Conservation (phyloP, 2,888 invertebrate genomes). For the Brachyptera risi region DNA sequence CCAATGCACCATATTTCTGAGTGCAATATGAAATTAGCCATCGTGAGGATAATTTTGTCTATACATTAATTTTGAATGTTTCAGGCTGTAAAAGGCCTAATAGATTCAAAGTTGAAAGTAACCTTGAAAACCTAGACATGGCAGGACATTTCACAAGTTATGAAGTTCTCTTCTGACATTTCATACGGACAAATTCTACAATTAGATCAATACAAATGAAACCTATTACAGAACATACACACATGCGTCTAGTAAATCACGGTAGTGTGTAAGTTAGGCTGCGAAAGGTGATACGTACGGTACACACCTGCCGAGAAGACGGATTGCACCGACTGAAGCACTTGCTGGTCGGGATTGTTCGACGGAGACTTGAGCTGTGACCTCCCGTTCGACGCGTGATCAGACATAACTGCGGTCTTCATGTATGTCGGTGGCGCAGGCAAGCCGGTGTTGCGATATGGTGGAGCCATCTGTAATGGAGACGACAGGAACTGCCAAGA, state of each 20-base stretch:
- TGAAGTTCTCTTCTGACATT: too few species aligned
- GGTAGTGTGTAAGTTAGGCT: neutral
- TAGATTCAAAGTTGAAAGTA: too few species aligned
- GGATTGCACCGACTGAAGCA: constrained; percentile 33
- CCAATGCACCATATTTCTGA: too few species aligned
- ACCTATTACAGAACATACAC: too few species aligned
- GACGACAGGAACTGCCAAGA: constrained; percentile 44
- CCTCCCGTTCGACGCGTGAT: constrained; percentile 37
- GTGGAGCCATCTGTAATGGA: constrained; percentile 42
- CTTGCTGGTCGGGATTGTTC: constrained; percentile 35
- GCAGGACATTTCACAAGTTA: too few species aligned
- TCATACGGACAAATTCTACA: neutral
- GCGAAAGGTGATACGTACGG: neutral
- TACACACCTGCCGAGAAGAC: constrained; percentile 35
- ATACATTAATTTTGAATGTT: too few species aligned
- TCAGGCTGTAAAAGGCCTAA: too few species aligned
- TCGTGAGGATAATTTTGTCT: too few species aligned
- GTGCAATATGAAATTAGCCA: too few species aligned
- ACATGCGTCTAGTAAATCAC: too few species aligned
- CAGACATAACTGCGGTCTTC: constrained; percentile 48
- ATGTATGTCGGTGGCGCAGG: constrained; percentile 34
- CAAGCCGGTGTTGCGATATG: constrained; percentile 40
- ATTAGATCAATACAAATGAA: too few species aligned
- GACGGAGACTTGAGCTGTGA: constrained; percentile 34
- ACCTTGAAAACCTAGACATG: too few species aligned